Base-by-base conservation (phyloP, 2,797 vertebrate species). In the Eleutherodactylus coqui region DNA sequence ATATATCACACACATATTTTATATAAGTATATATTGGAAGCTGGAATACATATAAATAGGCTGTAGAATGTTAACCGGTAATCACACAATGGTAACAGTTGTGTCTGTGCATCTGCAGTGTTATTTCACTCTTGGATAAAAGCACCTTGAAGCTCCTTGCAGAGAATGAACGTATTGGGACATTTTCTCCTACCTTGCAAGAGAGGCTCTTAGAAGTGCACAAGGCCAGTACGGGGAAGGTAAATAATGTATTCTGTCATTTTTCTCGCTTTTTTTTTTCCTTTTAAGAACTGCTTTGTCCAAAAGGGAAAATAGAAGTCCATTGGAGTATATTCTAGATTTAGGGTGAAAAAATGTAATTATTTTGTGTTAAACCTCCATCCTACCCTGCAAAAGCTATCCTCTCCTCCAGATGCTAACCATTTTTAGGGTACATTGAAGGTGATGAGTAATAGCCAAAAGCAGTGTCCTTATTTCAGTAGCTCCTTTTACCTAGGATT, bases 141-240 rank as follows among this genome's bases (percentile, higher is more conserved):
- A 96, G 96, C 41, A 97, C 95, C 0, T 90, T 98, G 90, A 97
- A 98, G 86, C 95, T 99, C 55, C 93, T 99, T 91, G 95, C 97
- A 3, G 98, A 99, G 93, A 99, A 98, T 11, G 98, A 99, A 84
- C 95, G 98, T 73, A 94, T 99, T 88, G 94, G 93, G 3, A 93
- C 92, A 47, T 99, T 99, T 93, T 97, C 96, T 88, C 95, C 94
- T 14, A 79, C 90, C 49, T 93, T 99, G 88, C 96, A 96, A 67
- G 94, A 96, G 72, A 94, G 90, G 41, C 94, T 99, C 84, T 91
- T 91, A 79, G 93, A 93, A 90, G 96, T 96, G 60, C 96, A 97
- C 69, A 96, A 97, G 89, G 94, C 86, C 91, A 97, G 96, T 91
- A 94, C 93, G 64, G 96, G 96, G 88, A 97, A 96, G 96, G 98